A percentile compares a stretch with the other conserved stretches of the same genome.
Conservation (phyloP, 2,888 invertebrate genomes). For the Pterostichus niger region DNA sequence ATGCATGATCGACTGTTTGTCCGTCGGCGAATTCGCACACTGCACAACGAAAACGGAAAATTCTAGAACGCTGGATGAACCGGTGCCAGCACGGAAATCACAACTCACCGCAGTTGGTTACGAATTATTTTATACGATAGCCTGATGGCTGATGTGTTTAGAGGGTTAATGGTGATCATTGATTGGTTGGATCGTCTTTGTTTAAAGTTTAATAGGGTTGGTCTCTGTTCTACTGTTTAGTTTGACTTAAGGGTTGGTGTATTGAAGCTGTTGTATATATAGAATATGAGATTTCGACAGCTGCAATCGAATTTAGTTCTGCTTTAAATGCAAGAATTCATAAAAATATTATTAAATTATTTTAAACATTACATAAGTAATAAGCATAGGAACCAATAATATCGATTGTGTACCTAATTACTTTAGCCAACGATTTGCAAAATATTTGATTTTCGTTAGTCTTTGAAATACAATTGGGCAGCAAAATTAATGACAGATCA, state of each 20-base stretch:
- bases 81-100: conserved; percentile 31
- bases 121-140: conserved; percentile 28
- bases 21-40: conserved; percentile 42
- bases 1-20: conserved; percentile 39
- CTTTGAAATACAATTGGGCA: too few species aligned
- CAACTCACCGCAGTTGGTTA: conserved; percentile 14
- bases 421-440: too few species aligned
- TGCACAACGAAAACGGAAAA: conserved; percentile 29
- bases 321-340: not conserved
- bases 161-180: conserved; percentile 31
- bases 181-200: conserved; percentile 43
- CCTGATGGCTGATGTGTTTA: conserved; percentile 8
- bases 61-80: conserved; percentile 3
- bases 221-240: not conserved
- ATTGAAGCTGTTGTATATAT: not conserved
- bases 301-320: not conserved
- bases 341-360: not conserved
- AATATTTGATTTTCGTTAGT: too few species aligned
- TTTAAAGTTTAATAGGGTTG: conserved; percentile 31
- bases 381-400: too few species aligned
- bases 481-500: too few species aligned
- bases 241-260: conserved; percentile 14
- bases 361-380: too few species aligned
- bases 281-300: conserved; percentile 3
- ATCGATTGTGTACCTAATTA: too few species aligned